phyloP scores from a whole-genome alignment of 2,888 invertebrate species.

The Drosophila merina region DNA sequence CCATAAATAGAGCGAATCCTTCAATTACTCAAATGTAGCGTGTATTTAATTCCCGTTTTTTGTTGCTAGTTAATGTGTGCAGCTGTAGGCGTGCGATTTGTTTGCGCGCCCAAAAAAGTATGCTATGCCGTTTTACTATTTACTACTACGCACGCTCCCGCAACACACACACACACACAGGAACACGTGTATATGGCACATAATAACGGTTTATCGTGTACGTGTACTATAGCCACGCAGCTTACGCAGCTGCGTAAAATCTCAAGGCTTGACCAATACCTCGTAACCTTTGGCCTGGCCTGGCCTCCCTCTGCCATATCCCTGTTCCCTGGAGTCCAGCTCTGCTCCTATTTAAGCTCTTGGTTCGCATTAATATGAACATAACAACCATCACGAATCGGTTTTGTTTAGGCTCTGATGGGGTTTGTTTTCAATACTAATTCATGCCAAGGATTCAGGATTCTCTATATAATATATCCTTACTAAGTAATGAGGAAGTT shows the following conservation, averaged over 20 bases:
- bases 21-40: conserved; percentile 50
- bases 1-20: conserved; percentile 54
- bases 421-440: neutral
- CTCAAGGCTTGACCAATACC: conserved; percentile 74
- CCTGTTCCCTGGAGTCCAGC: conserved; percentile 6
- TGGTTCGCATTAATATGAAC: conserved; percentile 38
- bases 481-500: too few relatives aligned
- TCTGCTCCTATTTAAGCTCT: conserved; percentile 39
- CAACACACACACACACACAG: conserved; percentile 20
- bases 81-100: conserved; percentile 36
- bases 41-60: conserved; percentile 25
- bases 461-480: neutral
- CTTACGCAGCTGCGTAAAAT: conserved; percentile 78
- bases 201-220: conserved; percentile 68
- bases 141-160: conserved; percentile 73
- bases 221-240: conserved; percentile 65
- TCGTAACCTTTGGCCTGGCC: conserved; percentile 50
- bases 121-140: conserved; percentile 74
- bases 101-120: conserved; percentile 74
- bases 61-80: conserved; percentile 3
- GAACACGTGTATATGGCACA: conserved; percentile 44
- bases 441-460: neutral
- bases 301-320: conserved; percentile 5
- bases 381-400: neutral
- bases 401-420: neutral